A percentile compares a stretch with the other conserved stretches of the same genome.
These are phyloP conservation scores for Malaclemys terrapin DNA, from an alignment of 2,113 vertebrate genomes.

Conservation along the genomic window DNA sequence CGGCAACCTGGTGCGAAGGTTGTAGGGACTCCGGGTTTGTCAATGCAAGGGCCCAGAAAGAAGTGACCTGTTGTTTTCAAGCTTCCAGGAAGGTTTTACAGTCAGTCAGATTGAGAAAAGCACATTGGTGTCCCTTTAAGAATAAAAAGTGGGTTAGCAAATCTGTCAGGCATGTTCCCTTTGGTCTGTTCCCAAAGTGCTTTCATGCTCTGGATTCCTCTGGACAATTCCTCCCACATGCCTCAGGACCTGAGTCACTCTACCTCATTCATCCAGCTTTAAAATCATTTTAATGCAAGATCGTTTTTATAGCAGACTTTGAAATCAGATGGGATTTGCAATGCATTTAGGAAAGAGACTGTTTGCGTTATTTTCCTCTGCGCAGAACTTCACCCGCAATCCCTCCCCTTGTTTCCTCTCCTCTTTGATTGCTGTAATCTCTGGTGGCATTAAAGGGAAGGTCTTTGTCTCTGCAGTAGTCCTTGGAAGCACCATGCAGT, in stretches of 20 bases:
- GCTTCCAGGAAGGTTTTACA: background rate
- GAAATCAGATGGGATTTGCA: slow-evolving; percentile 62
- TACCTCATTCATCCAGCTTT: background rate
- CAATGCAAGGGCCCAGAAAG: background rate
- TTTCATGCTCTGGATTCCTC: slow-evolving; percentile 23
- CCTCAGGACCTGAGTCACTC: background rate
- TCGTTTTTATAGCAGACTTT: background rate
- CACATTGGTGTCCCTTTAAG: background rate
- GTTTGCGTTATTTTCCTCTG: background rate
- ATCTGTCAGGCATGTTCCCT: background rate
- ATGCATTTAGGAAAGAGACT: slow-evolving; percentile 52
- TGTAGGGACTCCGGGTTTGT: background rate
- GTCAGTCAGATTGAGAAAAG: background rate
- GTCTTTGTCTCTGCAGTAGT: slow-evolving; percentile 7
- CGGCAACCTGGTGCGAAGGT: background rate
- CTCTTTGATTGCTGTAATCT: slow-evolving; percentile 47
- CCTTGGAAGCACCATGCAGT: slow-evolving; percentile 15
- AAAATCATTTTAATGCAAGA: background rate
- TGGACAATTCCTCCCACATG: slow-evolving; percentile 15
- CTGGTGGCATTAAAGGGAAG: slow-evolving; percentile 22
- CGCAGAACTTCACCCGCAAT: background rate
- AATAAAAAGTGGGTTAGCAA: background rate
- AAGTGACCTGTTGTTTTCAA: background rate
- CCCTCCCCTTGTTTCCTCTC: slow-evolving; percentile 1
- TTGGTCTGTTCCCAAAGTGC: background rate